A percentile compares a stretch with the other conserved stretches of the same genome.
phyloP scores from a whole-genome alignment of 2,113 vertebrate species.

The Probosciger aterrimus region DNA sequence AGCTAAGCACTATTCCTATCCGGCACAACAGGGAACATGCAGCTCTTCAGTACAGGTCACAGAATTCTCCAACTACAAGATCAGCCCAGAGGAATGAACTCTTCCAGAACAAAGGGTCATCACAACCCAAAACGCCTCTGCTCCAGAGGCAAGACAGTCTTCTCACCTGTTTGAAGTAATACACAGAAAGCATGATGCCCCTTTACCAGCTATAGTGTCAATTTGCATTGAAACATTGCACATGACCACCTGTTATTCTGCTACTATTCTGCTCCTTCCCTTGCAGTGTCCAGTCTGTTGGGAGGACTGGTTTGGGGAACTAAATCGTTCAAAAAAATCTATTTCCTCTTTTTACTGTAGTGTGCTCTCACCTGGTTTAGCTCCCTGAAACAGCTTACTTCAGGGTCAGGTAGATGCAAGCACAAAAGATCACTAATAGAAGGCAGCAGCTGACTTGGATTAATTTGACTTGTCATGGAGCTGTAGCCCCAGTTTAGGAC shows the following conservation, averaged over 20 bases:
- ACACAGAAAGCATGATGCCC: background rate
- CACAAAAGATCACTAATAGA: background rate
- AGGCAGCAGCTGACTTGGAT: background rate
- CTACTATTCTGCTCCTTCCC: background rate
- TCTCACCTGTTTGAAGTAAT: background rate
- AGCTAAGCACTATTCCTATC: background rate
- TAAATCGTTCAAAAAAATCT: background rate
- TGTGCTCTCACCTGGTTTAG: background rate
- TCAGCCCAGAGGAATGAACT: background rate
- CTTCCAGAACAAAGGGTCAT: background rate
- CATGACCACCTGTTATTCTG: no score
- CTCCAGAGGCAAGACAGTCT: background rate
- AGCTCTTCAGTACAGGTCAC: background rate
- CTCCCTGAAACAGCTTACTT: background rate
- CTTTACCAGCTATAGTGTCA: background rate
- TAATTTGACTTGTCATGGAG: background rate
- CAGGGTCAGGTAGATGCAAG: background rate
- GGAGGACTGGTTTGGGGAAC: background rate
- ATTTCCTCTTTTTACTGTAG: background rate
- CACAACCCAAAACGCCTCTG: background rate
- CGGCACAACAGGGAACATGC: background rate
- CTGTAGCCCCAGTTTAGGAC: background rate
- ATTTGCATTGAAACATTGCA: no score
- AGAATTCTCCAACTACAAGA: fast-evolving
- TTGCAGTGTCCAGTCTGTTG: background rate